phyloP scores from a whole-genome alignment of 2,888 invertebrate species.

The Tenthredo scrophulariae region DNA sequence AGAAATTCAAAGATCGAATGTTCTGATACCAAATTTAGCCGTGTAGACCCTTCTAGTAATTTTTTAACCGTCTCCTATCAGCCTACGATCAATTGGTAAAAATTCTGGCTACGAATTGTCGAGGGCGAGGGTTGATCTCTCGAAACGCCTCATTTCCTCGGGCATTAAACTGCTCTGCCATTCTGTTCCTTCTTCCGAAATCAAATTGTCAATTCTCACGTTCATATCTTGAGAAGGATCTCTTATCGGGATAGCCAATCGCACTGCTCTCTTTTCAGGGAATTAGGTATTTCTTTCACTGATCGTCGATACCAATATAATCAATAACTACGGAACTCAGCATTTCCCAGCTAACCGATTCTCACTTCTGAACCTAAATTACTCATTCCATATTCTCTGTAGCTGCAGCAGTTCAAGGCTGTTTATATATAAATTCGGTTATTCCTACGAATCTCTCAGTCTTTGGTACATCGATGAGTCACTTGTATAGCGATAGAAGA shows the following conservation, averaged over 20 bases:
- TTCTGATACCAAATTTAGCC: background rate
- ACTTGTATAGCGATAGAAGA: background rate
- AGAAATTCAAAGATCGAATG: background rate
- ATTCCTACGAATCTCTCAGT: background rate
- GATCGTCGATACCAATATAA: background rate
- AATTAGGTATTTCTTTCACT: slow-evolving; percentile 5
- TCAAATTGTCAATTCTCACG: slow-evolving; percentile 45
- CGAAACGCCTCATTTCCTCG: slow-evolving; percentile 14
- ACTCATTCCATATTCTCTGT: background rate
- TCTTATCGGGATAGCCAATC: background rate
- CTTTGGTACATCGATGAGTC: background rate
- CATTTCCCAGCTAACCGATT: background rate
- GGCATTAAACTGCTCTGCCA: slow-evolving; percentile 30
- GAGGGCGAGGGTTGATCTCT: background rate
- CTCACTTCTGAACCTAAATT: background rate
- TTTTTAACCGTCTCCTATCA: slow-evolving; percentile 27
- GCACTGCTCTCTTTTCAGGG: background rate
- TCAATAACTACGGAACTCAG: background rate
- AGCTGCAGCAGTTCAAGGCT: background rate
- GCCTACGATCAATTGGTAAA: slow-evolving; percentile 11
- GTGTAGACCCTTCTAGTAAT: slow-evolving; percentile 11
- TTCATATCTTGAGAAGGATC: slow-evolving; percentile 31
- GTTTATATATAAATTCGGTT: background rate
- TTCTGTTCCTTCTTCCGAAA: slow-evolving; percentile 29
- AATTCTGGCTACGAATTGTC: slow-evolving; percentile 10